These are phyloP conservation scores for Amphiura filiformis DNA, from an alignment of 35 echinoderm and acorn worm genomes.

Conservation along the genomic window DNA sequence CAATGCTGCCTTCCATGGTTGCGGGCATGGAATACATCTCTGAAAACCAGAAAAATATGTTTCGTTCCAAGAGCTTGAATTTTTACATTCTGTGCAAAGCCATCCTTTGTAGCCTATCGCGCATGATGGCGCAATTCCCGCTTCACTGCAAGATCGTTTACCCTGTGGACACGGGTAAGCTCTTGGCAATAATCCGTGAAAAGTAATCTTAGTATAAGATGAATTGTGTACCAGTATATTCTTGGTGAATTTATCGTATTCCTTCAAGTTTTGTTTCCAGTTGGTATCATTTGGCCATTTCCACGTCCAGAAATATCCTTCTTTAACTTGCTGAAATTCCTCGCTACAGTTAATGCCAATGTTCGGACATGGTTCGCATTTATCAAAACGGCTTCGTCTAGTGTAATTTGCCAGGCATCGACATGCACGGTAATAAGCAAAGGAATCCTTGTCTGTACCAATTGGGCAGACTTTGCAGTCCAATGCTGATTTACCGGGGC, in stretches of 20 bases:
- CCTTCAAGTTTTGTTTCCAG: background rate
- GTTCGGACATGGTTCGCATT: conserved; percentile 26
- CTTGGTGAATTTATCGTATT: conserved; percentile 15
- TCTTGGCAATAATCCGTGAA: background rate
- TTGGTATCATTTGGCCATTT: conserved; percentile 12
- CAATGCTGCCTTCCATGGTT: conserved; percentile 1
- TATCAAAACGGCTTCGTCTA: conserved; percentile 30
- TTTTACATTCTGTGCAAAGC: conserved; percentile 39
- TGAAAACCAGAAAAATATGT: conserved; percentile 34
- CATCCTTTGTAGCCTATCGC: conserved; percentile 31
- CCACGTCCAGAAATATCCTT: conserved; percentile 47
- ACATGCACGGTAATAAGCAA: conserved; percentile 53
- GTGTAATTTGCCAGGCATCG: conserved; percentile 39
- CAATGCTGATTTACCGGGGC: background rate
- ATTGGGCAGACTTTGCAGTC: conserved; percentile 45
- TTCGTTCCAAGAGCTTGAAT: background rate
- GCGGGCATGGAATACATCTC: conserved; percentile 33
- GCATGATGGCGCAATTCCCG: background rate
- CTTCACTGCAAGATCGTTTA: background rate
- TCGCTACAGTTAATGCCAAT: conserved; percentile 26
- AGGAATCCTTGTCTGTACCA: conserved; percentile 32
- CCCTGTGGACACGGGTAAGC: background rate
- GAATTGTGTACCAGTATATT: conserved; percentile 6
- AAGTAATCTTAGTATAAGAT: background rate
- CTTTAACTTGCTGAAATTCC: conserved; percentile 11